Evolutionary conservation across 1,140 invertebrate genomes (phyloP), one percentile per base, ranked within the genome.

Genomic region (Paracyclopina nana): DNA sequence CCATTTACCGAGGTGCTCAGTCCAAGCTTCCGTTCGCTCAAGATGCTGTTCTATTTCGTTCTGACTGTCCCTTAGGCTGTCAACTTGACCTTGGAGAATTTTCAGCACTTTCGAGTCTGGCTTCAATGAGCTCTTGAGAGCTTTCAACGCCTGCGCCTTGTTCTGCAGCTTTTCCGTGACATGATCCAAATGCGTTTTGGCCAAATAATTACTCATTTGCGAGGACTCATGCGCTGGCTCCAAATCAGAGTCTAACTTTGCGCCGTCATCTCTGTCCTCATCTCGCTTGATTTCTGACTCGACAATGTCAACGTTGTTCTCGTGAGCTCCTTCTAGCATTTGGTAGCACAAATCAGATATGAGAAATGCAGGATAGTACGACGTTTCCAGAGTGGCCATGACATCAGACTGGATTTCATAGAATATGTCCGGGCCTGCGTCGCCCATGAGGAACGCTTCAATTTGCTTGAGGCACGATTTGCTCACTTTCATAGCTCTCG

Each of bases 361-460:
- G 31, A 90, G 67, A 62, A 90, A 91, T 0, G 81, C 78, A 26
- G 82, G 76, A 66, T 88, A 91, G 65, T 87, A 82, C 60, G 85
- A 81, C 48, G 85, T 77, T 62, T 88, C 79, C 9, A 90, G 67
- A 0, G 75, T 74, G 57, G 77, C 73, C 18, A 81, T 72, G 8
- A 88, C 77, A 55, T 75, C 73, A 26, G 80, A 74, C 62, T 87
- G 84, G 3, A 85, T 80, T 60, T 83, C 78, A 58, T 79, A 83
- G 65, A 88, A 87, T 20, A 86, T 80, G 63, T 85, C 81, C 38
- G 82, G 83, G 4, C 83, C 84, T 60, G 78, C 80, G 58, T 85
- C 78, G 27, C 83, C 84, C 38, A 85, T 62, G 46, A 91, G 66
- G 65, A 88, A 91, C 22, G 76, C 72, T 61, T 90, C 84, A 73